phyloP scores from a whole-genome alignment of 2,797 vertebrate genomes.

The Pachyuromys duprasi region DNA sequence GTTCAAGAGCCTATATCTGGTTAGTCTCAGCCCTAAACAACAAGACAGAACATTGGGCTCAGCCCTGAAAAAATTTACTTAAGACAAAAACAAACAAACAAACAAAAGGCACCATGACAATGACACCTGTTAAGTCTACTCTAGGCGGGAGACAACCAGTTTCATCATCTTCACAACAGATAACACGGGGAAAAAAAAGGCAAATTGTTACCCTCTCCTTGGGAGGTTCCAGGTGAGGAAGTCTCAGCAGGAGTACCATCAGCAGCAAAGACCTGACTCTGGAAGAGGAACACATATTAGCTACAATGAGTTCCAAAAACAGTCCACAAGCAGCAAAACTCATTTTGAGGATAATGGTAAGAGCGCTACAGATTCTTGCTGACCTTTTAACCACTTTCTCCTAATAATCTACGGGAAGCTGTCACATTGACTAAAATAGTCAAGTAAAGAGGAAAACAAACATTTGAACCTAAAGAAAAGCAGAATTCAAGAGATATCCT shows the following conservation, averaged over 20 bases:
- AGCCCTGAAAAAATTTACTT: not conserved
- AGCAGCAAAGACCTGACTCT: slow-evolving; percentile 96
- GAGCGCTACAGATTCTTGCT: slow-evolving; percentile 36
- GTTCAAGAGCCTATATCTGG: not conserved
- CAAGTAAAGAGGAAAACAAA: not conserved
- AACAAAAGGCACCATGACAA: not conserved
- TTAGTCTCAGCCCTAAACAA: too few species aligned
- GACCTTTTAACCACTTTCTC: slow-evolving; percentile 3
- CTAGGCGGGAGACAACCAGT: not conserved
- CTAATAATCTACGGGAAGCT: not conserved
- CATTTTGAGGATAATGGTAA: not conserved
- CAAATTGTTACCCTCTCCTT: slow-evolving; percentile 92
- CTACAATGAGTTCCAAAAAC: slow-evolving; percentile 34
- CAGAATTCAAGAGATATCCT: not conserved
- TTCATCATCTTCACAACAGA: slow-evolving; percentile 44
- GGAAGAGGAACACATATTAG: slow-evolving; percentile 68
- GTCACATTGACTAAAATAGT: not conserved
- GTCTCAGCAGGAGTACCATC: slow-evolving; percentile 93
- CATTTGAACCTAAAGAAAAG: slow-evolving; percentile 29
- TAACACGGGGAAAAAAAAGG: slow-evolving; percentile 21
- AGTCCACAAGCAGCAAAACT: not conserved
- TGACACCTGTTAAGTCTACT: not conserved
- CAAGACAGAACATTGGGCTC: not conserved
- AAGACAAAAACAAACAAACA: not conserved
- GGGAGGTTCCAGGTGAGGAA: slow-evolving; percentile 93